Evolutionary conservation across 2,797 vertebrate genomes (phyloP), one percentile per base, ranked within the genome.

Genomic region (Rhabdomys pumilio): DNA sequence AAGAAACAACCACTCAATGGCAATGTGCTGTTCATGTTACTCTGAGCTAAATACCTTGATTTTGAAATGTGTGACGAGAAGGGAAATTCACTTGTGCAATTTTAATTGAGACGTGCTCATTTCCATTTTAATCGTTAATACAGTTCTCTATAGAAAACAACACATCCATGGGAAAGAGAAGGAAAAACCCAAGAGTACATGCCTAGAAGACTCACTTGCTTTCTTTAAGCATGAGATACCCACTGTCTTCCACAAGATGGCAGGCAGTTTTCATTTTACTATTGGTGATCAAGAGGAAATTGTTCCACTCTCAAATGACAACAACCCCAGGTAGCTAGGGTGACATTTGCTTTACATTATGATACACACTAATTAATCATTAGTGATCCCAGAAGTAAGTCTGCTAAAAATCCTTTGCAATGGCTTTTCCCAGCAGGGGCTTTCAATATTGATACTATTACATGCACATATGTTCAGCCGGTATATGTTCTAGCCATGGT

Each of bases 301-400:
- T 98, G 95, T 97, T 97, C 98, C 97, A 98, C 90, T 98, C 98
- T 98, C 98, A 87, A 97, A 98, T 98, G 99, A 99, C 99, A 99
- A 99, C 99, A 99, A 99, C 99, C 99, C 99, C 98, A 99, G 99
- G 99, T 99, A 99, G 99, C 99, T 99, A 96, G 98, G 99, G 98
- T 99, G 99, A 99, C 99, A 99, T 99, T 99, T 99, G 99, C 99
- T 99, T 99, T 99, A 99, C 99, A 99, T 99, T 99, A 99, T 99
- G 99, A 99, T 99, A 99, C 99, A 98, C 99, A 98, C 99, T 99
- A 99, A 99, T 99, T 99, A 99, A 99, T 99, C 99, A 99, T 99
- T 99, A 99, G 99, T 97, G 98, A 99, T 99, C 99, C 99, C 99
- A 99, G 99, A 99, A 99, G 99, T 99, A 99, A 99, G 99, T 98